Conservation (phyloP, 2,888 invertebrate genomes). For the Tipula lateralis region DNA sequence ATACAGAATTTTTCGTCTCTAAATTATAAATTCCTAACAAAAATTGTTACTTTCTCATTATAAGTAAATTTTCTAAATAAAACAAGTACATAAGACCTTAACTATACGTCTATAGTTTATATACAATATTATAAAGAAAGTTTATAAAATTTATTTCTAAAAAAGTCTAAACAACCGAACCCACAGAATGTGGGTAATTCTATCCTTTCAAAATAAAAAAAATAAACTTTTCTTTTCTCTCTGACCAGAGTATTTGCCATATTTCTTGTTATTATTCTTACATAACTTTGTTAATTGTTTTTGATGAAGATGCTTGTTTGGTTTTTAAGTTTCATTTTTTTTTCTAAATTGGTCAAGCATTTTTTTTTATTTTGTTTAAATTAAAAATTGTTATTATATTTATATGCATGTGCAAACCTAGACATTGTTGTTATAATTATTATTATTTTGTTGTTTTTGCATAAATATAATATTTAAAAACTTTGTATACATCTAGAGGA, state of each 20-base stretch:
- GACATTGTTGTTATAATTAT: background rate
- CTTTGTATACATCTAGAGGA: background rate
- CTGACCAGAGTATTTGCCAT: slow-evolving; percentile 19
- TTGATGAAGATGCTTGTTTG: slow-evolving; percentile 24
- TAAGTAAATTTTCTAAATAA: background rate
- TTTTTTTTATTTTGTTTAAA: slow-evolving; percentile 14
- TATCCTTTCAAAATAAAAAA: background rate
- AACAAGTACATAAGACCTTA: background rate
- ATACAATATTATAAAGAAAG: background rate
- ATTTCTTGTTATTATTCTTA: slow-evolving; percentile 19
- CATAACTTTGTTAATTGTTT: slow-evolving; percentile 24
- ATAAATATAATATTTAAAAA: background rate
- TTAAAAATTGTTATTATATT: background rate
- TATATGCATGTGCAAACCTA: background rate
- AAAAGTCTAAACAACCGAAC: background rate
- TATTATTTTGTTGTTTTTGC: background rate
- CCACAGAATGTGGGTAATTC: background rate
- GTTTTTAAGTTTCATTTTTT: slow-evolving; percentile 24
- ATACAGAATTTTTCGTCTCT: background rate
- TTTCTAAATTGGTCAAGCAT: background rate
- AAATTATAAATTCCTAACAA: background rate
- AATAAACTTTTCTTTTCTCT: background rate
- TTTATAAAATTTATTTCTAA: background rate
- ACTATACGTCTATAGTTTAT: background rate
- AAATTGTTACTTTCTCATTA: background rate